Percentiles rank a stretch among this genome's conserved stretches.
phyloP scores from a whole-genome alignment of 2,113 vertebrate species.

The Engraulis encrasicolus region DNA sequence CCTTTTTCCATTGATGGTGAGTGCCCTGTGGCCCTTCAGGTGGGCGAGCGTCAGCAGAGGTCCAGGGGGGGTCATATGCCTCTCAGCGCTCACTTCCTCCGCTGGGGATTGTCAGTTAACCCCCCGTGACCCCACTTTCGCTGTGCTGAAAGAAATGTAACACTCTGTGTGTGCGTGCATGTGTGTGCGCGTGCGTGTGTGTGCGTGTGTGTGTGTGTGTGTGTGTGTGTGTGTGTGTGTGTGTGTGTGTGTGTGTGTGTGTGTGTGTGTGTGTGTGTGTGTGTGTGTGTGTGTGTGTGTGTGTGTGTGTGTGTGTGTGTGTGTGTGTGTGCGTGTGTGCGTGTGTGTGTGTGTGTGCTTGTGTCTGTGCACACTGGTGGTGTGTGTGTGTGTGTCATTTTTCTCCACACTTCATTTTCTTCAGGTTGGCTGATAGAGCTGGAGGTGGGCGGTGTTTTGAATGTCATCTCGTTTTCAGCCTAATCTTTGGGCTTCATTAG shows the following conservation, averaged over 20 bases:
- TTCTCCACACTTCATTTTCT: not conserved
- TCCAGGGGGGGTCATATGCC: not conserved
- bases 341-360: no score
- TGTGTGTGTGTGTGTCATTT: no score
- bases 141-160: not conserved
- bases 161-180: no score
- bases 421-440: not conserved
- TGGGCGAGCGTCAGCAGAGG: not conserved
- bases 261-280: no score
- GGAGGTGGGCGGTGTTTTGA: constrained; percentile 22
- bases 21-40: not conserved
- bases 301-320: no score
- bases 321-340: no score
- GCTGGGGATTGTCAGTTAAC: not conserved
- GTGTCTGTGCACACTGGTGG: no score
- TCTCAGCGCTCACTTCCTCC: not conserved
- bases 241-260: no score
- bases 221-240: no score
- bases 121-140: not conserved
- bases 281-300: no score
- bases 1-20: not conserved
- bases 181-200: no score
- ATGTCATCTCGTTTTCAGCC: constrained; percentile 20
- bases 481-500: constrained; percentile 27
- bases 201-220: no score